Evolutionary conservation across 2,888 invertebrate genomes (phyloP), one percentile per base, ranked within the genome.

Genomic region (Acrocera orbiculus): DNA sequence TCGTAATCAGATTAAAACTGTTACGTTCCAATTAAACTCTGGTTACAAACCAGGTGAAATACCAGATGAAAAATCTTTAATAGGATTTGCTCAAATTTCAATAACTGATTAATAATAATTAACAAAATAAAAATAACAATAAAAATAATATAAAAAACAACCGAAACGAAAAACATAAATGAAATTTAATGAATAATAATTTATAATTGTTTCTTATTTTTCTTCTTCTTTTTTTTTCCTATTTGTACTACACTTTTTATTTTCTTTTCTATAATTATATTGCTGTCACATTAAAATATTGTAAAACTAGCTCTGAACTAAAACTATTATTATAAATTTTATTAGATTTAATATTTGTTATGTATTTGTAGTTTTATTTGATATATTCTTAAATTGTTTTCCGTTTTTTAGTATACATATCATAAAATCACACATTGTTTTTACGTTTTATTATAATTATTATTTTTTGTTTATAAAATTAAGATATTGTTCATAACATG

Each of bases 31-130:
- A 49, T 67, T 93, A 67, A 73, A 69, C 56, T 76, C 78, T 39
- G 73, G 73, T 40, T 65, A 69, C 46, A 69, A 67, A 42, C 68
- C 71, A 33, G 80, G 77, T 48, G 89, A 86, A 64, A 70, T 80
- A 40, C 76, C 85, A 35, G 95, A 96, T 61, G 95, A 96, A 62
- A 86, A 86, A 54, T 81, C 90, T 27, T 70, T 98, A 46, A 74
- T 95, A 55, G 96, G 96, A 52, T 96, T 79, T 68, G 98, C 96
- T 58, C 95, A 96, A 67, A 80, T 98, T 56, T 90, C 92, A 48
- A 78, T 93, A 58, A 79, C 82, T 46, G 87, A 87, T 69, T 87
- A 72, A 59, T 46, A 44, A 20, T 30, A 34, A 19, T 19, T 7
- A 19, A 7, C 5, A 19, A 7, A 2, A 2, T 29, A 24, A 16